Evolutionary conservation across 2,113 vertebrate species (phyloP).

Genomic region (Ctenomys sociabilis): DNA sequence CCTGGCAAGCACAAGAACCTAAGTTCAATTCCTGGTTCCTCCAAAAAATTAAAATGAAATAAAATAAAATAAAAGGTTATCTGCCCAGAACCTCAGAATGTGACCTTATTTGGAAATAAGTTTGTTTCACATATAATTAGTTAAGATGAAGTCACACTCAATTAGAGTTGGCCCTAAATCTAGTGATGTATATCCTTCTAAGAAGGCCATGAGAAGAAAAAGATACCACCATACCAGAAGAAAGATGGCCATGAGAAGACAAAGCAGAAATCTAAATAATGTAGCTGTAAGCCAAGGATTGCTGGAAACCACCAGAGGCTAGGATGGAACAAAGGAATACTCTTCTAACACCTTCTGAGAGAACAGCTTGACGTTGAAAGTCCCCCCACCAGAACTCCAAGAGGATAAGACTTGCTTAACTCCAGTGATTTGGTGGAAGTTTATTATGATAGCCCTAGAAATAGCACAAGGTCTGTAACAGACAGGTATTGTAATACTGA

Average conservation of each 20-base stretch:
- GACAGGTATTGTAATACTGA: neutral
- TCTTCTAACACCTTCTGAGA: neutral
- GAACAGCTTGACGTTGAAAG: neutral
- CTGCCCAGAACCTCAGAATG: neutral
- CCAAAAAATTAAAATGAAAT: no score
- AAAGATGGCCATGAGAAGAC: neutral
- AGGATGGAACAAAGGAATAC: neutral
- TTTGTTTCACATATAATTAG: neutral
- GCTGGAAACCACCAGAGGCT: neutral
- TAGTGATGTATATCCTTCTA: neutral
- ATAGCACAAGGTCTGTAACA: neutral
- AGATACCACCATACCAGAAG: neutral
- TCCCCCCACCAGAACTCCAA: neutral
- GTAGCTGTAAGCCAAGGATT: neutral
- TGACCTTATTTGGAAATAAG: neutral
- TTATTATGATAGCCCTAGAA: neutral
- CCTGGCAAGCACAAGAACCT: no score
- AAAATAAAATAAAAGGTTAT: no score
- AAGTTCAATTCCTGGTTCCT: no score
- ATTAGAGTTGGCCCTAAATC: neutral
- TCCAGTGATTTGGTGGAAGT: neutral
- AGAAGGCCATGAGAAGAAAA: neutral
- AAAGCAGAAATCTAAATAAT: neutral
- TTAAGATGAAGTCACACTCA: constrained; percentile 13
- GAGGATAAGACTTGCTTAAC: neutral